Percentiles rank a stretch among this genome's conserved stretches.
These are phyloP conservation scores for Cephalopholis sonnerati DNA, from an alignment of 2,113 vertebrate genomes.

Conservation along the genomic window DNA sequence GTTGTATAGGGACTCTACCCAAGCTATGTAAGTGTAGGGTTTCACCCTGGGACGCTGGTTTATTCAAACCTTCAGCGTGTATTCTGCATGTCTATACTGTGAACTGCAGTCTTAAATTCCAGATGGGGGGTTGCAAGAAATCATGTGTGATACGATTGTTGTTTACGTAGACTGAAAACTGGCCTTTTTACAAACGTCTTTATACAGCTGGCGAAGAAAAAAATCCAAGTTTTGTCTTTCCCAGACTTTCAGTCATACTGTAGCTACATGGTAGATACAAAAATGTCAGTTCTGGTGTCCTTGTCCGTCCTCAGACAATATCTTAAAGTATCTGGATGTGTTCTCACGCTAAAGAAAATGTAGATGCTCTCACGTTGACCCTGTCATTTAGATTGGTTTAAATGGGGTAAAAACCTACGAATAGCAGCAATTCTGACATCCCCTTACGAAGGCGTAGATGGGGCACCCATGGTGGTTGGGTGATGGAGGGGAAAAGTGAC, in stretches of 20 bases:
- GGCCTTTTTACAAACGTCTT: background rate
- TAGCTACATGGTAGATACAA: too few species aligned
- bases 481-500: background rate
- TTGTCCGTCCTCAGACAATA: background rate
- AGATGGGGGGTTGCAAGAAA: too few species aligned
- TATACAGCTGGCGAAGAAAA: background rate
- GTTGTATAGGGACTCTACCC: background rate
- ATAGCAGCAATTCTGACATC: conserved; percentile 17
- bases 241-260: too few species aligned
- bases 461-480: background rate
- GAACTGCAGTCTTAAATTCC: background rate
- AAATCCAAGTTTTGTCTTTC: too few species aligned
- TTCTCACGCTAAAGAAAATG: background rate
- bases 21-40: background rate
- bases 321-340: background rate
- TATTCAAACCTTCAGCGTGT: background rate
- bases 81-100: background rate
- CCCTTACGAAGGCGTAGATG: background rate
- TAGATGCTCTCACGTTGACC: background rate
- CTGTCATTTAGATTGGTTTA: conserved; percentile 16
- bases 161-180: background rate
- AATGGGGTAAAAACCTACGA: conserved; percentile 7
- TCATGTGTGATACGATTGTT: background rate
- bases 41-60: background rate
- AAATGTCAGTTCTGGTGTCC: background rate